Base-by-base conservation (phyloP, 2,797 vertebrate species). In the Gymnodraco acuticeps region DNA sequence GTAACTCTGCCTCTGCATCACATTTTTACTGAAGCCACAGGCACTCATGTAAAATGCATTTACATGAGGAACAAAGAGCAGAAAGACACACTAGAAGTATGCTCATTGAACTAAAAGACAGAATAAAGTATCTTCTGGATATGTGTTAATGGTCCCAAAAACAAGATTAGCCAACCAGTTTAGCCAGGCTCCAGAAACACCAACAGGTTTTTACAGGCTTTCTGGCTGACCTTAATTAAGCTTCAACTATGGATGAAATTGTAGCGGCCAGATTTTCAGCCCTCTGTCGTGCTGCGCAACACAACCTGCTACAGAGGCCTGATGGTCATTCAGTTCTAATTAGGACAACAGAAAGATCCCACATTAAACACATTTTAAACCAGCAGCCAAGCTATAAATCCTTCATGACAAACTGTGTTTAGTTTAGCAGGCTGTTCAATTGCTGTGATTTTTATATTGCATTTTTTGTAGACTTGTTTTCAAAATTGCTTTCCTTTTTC, bases 21-120 rank as follows among this genome's bases (percentile, higher is more conserved):
- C 60, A 62, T 83, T 87, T 85, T 80, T 60, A 84, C 75, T 42
- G 60, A 81, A 86, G 71, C 75, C 86, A 78, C 55, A 64, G 68
- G 73, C 76, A 51, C 75, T 82, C 54, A 78, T 82, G 75, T 69
- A 70, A 89, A 82, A 87, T 86, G 54, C 63, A 82, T 86, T 81
- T 10, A 70, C 75, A 85, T 86, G 70, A 78, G 58, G 47, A 63
- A 71, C 59, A 74, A 65, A 53, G 76, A 46, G 68, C 59, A 74
- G 60, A 76, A 71, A 74, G 38, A 59, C 9, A 48, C 19, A 66
- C 46, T 23, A 65, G 52, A 27, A 60, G 53, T 27, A 53, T 27
- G 61, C 17, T 55, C 53, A 10, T 16, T 62, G 60, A 16, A 17
- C 33, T 62, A 45, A 62, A 62, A n/a, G 31, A 51, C 66, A 78